phyloP scores from a whole-genome alignment of 2,797 vertebrate genomes.

The Gallinago solitaria region DNA sequence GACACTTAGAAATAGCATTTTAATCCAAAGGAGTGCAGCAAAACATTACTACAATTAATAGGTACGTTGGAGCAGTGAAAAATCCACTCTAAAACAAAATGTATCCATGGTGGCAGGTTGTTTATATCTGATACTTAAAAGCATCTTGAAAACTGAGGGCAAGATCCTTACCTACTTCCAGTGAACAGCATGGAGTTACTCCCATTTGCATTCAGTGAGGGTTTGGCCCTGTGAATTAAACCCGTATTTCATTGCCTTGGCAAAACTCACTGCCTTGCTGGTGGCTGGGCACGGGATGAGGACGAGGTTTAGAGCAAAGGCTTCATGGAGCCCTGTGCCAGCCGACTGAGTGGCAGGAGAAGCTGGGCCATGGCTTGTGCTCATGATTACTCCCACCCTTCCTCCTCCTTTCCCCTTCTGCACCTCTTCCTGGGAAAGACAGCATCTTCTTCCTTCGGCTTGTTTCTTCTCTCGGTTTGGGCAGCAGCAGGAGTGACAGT shows the following conservation, averaged over 20 bases:
- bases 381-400: not conserved
- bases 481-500: not conserved
- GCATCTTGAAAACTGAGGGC: not conserved
- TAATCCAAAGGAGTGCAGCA: slow-evolving; percentile 68
- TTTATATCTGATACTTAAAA: slow-evolving; percentile 30
- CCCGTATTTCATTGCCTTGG: not conserved
- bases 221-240: not conserved
- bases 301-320: not conserved
- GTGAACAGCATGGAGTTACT: not conserved
- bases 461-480: not conserved
- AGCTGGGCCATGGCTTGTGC: not conserved
- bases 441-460: not conserved
- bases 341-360: not conserved
- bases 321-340: not conserved
- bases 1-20: slow-evolving; percentile 76
- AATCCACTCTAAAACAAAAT: slow-evolving; percentile 51
- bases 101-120: not conserved
- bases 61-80: slow-evolving; percentile 53
- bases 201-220: not conserved
- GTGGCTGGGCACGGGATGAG: not conserved
- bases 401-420: not conserved
- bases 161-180: not conserved
- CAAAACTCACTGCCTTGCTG: not conserved
- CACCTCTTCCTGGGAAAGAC: not conserved
- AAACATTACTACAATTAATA: slow-evolving; percentile 74